Evolutionary conservation across 2,797 vertebrate genomes (phyloP).

Genomic region (Gymnodraco acuticeps): DNA sequence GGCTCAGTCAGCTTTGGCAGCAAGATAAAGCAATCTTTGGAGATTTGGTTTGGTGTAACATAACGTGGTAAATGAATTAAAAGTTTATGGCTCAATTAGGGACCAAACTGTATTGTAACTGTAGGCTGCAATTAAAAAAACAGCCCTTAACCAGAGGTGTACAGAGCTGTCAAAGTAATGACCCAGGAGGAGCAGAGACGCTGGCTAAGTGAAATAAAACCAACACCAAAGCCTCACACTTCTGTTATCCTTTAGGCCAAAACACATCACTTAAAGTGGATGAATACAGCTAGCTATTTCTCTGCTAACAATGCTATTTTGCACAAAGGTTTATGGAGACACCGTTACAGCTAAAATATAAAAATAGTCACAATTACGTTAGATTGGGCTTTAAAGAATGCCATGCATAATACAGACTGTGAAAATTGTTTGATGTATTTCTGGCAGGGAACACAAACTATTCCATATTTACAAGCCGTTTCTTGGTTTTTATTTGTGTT

Average conservation of each 20-base stretch:
- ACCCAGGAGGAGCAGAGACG: slow-evolving; percentile 24
- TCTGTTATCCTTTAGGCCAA: slow-evolving; percentile 21
- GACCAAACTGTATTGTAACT: slow-evolving; percentile 29
- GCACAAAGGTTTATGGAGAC: neutral
- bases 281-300: slow-evolving; percentile 4
- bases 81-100: slow-evolving; percentile 35
- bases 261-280: slow-evolving; percentile 1
- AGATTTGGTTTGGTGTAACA: slow-evolving; percentile 45
- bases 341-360: neutral
- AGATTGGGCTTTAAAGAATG: neutral
- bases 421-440: slow-evolving; percentile 16
- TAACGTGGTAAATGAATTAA: slow-evolving; percentile 46
- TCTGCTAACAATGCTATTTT: slow-evolving; percentile 22
- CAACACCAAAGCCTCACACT: slow-evolving; percentile 12
- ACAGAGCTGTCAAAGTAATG: slow-evolving; percentile 45
- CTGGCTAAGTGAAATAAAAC: neutral
- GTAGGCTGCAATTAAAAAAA: slow-evolving; percentile 39
- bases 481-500: slow-evolving; percentile 19
- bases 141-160: slow-evolving; percentile 37
- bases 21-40: slow-evolving; percentile 15
- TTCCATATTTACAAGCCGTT: slow-evolving; percentile 25
- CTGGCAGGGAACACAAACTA: slow-evolving; percentile 10
- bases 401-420: neutral
- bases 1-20: slow-evolving; percentile 20
- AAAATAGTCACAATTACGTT: neutral